Conservation (phyloP, 2,888 invertebrate genomes). For the Drosophila ochracea region DNA sequence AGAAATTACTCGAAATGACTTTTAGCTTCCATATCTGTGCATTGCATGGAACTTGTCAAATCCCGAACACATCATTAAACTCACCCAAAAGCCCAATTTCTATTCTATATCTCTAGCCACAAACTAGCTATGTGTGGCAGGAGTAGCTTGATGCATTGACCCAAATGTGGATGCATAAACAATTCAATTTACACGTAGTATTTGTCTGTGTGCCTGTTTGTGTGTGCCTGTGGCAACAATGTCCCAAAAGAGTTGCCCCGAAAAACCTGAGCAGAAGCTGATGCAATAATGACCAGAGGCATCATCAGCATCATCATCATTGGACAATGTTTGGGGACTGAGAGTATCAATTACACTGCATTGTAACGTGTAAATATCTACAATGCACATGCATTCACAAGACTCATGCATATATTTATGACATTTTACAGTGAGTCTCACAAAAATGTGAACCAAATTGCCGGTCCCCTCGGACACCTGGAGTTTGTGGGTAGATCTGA, state of each 20-base stretch:
- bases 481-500: slow-evolving; percentile 6
- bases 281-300: slow-evolving; percentile 27
- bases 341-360: slow-evolving; percentile 75
- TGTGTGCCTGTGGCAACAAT: slow-evolving; percentile 9
- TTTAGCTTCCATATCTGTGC: background rate
- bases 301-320: background rate
- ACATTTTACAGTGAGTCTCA: slow-evolving; percentile 43
- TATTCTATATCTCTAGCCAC: background rate
- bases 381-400: slow-evolving; percentile 44
- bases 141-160: slow-evolving; percentile 14
- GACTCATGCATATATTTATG: slow-evolving; percentile 77
- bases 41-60: background rate
- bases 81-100: background rate
- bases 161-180: slow-evolving; percentile 30
- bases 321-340: slow-evolving; percentile 19
- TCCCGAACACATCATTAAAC: background rate
- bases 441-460: slow-evolving; percentile 17
- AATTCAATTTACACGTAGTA: slow-evolving; percentile 42
- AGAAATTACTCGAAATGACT: background rate
- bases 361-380: slow-evolving; percentile 52
- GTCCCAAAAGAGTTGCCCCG: slow-evolving; percentile 1
- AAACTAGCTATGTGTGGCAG: slow-evolving; percentile 1
- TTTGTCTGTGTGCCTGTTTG: slow-evolving; percentile 7
- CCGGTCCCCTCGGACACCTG: background rate
- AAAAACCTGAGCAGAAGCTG: slow-evolving; percentile 12